phyloP scores from a whole-genome alignment of 2,888 invertebrate species.

The Noctuana brunneofusca region DNA sequence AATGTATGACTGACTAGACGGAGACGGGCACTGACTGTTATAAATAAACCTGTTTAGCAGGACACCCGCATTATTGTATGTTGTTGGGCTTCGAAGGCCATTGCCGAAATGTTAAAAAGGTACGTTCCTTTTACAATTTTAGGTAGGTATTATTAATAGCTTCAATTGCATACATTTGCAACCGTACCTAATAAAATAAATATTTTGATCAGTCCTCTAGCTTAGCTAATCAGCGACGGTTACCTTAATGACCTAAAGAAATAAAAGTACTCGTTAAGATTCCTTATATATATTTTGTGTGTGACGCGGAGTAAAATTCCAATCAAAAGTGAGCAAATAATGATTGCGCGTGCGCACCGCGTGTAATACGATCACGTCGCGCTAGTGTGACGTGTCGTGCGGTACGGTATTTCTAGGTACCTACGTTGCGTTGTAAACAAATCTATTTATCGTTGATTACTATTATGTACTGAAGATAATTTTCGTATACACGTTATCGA shows the following conservation, averaged over 20 bases:
- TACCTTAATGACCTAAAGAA: too few species aligned
- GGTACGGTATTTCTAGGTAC: constrained; percentile 31
- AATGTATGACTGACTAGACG: constrained; percentile 71
- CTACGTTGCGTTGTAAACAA: constrained; percentile 4
- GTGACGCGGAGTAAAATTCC: constrained; percentile 37
- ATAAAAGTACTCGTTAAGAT: constrained; percentile 4
- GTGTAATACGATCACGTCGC: constrained; percentile 57
- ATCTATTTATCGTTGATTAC: constrained; percentile 5
- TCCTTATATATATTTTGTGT: constrained; percentile 6
- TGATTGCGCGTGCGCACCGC: constrained; percentile 59
- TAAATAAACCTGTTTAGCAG: constrained; percentile 77
- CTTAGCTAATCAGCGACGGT: neutral
- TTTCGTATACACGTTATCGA: neutral
- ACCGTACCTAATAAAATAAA: constrained; percentile 1
- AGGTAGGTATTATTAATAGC: too few species aligned
- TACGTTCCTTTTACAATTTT: neutral
- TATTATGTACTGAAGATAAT: neutral
- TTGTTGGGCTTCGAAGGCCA: constrained; percentile 64
- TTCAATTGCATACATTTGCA: too few species aligned
- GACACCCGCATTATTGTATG: constrained; percentile 52
- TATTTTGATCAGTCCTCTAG: neutral
- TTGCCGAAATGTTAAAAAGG: constrained; percentile 50
- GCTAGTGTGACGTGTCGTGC: constrained; percentile 44
- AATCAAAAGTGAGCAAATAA: constrained; percentile 55
- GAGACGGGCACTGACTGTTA: constrained; percentile 76